phyloP scores from a whole-genome alignment of 2,888 invertebrate species.

The Protophormia terraenovae region DNA sequence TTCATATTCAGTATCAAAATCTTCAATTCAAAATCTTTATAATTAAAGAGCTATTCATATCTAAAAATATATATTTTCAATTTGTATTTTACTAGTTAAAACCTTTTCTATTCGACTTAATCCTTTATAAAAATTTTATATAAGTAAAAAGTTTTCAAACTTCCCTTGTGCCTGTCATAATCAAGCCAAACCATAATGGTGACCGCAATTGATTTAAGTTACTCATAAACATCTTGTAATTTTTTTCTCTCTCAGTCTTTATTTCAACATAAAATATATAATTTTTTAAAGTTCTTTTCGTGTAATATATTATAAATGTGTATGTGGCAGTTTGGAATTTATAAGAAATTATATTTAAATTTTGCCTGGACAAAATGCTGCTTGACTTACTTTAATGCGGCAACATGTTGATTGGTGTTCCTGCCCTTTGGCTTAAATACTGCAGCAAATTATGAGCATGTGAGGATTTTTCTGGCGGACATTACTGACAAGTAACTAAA shows the following conservation, averaged over 20 bases:
- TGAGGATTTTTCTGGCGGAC: slow-evolving; percentile 12
- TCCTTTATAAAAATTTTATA: not conserved
- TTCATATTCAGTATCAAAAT: no score
- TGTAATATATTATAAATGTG: slow-evolving; percentile 1
- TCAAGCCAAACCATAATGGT: not conserved
- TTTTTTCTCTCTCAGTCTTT: not conserved
- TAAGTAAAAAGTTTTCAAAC: not conserved
- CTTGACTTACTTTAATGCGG: slow-evolving; percentile 33
- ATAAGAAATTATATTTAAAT: slow-evolving; percentile 42
- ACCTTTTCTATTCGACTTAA: not conserved
- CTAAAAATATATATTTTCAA: no score
- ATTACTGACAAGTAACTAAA: slow-evolving; percentile 1
- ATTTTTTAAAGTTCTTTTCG: slow-evolving; percentile 50
- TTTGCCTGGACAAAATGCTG: slow-evolving; percentile 26
- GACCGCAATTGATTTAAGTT: slow-evolving; percentile 77
- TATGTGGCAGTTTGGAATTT: slow-evolving; percentile 4
- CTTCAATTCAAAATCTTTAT: no score
- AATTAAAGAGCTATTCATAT: no score
- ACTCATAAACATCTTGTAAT: slow-evolving; percentile 64
- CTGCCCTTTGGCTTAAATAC: slow-evolving; percentile 48
- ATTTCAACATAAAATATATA: slow-evolving; percentile 8
- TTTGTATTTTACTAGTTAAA: no score
- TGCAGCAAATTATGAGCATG: not conserved
- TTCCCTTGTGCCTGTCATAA: not conserved
- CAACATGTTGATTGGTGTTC: slow-evolving; percentile 54